Percentiles rank a stretch among this genome's conserved stretches.
Evolutionary conservation across 2,113 vertebrate genomes (phyloP).

Genomic region (Calidris pugnax): DNA sequence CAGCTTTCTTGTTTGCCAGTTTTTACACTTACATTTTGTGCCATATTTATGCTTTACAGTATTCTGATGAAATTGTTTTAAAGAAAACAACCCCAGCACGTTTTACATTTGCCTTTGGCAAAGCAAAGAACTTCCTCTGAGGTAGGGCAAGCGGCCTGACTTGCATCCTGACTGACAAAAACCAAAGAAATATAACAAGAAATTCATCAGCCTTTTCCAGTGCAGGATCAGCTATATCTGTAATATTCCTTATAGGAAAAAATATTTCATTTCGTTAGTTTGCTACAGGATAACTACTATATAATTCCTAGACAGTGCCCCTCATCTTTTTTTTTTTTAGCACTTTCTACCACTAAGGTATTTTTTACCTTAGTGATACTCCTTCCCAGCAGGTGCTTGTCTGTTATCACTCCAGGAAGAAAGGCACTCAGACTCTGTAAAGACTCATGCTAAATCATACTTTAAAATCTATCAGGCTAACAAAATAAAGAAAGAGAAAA

Average conservation of each 20-base stretch:
- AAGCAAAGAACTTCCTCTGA: neutral
- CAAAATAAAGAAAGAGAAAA: neutral
- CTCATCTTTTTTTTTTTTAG: too few species aligned
- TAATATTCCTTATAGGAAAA: neutral
- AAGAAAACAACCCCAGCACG: accelerated
- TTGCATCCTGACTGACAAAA: neutral
- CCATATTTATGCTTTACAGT: neutral
- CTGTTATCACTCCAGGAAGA: neutral
- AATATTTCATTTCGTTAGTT: neutral
- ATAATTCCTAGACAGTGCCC: neutral
- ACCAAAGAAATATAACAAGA: neutral
- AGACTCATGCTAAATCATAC: neutral
- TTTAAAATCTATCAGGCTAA: neutral
- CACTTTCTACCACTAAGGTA: neutral
- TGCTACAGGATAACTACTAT: neutral
- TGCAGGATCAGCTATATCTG: neutral
- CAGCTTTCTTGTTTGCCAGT: neutral
- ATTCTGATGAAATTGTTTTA: neutral
- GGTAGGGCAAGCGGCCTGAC: neutral
- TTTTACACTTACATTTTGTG: neutral
- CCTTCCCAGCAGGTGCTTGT: neutral
- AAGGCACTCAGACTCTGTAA: neutral
- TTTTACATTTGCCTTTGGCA: neutral
- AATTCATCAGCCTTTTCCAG: neutral
- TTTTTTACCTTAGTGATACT: neutral